These are phyloP conservation scores for Scaptomyza caliginosa DNA, from an alignment of 2,888 invertebrate species.

Conservation along the genomic window DNA sequence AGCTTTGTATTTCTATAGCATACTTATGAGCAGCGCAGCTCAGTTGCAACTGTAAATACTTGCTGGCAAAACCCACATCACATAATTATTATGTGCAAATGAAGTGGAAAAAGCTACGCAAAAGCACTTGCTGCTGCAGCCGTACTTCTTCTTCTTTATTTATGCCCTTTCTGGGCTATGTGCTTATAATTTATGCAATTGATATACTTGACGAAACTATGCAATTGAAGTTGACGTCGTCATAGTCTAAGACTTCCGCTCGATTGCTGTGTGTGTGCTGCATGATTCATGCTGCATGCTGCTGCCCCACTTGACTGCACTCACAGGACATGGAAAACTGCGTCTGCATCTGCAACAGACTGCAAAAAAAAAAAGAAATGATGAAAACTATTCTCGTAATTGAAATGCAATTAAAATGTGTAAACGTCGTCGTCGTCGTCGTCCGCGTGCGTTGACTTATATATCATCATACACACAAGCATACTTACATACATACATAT, in stretches of 20 bases:
- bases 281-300: conserved; percentile 28
- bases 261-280: conserved; percentile 19
- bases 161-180: background rate
- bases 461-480: conserved; percentile 3
- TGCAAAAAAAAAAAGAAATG: background rate
- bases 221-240: conserved; percentile 17
- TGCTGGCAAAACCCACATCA: conserved; percentile 5
- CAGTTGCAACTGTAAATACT: conserved; percentile 6
- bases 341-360: conserved; percentile 21
- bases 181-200: conserved; percentile 65
- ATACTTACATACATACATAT: background rate
- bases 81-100: conserved; percentile 75
- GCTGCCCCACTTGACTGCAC: conserved; percentile 48
- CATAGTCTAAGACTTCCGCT: conserved; percentile 25
- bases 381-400: conserved; percentile 76
- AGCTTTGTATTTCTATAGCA: conserved; percentile 22
- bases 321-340: conserved; percentile 39
- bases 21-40: conserved; percentile 28
- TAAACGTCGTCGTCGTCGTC: conserved; percentile 61
- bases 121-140: conserved; percentile 2
- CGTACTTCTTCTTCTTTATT: background rate
- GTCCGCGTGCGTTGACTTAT: conserved; percentile 67
- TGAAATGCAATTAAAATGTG: conserved; percentile 82
- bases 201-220: conserved; percentile 51
- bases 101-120: conserved; percentile 73